Evolutionary conservation across 1,140 invertebrate genomes (phyloP), one percentile per base, ranked within the genome.

Genomic region (Lordiphosa mommai): DNA sequence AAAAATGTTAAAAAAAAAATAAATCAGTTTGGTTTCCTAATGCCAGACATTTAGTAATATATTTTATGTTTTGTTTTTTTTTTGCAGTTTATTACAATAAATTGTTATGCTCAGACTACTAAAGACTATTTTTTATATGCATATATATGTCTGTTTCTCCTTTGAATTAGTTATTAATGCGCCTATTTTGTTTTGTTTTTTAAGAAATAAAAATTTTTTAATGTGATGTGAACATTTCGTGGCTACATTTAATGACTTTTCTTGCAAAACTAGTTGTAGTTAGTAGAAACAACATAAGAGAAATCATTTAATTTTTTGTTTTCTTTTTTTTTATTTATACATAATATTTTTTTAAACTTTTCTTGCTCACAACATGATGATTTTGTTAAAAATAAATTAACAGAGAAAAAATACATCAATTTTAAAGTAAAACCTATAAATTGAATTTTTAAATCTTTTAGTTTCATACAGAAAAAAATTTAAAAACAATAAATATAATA

Each of bases 331-430:
- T 67, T 82, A 36, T 70, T 65, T 68, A 37, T 33, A 49, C 32
- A 49, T 49, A 49, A 20, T 60, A 17, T 44, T 47, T 43, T 32
- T 55, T 48, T 50, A 44, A 27, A 27, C 23, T 29, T 33, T 12
- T 55, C 17, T 47, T 38, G 61, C 53, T 71, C 61, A 77, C 72
- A 77, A 73, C 60, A 80, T 43, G 55, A 67, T 57, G 36, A 55
- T 51, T 47, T 68, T 47, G 27, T 67, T 82, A 76, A 72, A 76
- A 82, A 84, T 82, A 82, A 82, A 84, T 82, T 76, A 82, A 82
- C 72, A 82, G 63, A 53, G 37, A 38, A 68, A 53, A 56, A 61
- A 49, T 63, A 65, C 61, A 65, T 50, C 44, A 52, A 61, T 64
- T 65, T 53, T 37, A 50, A 64, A 41, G 44, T 49, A 20, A 44